Percentiles rank a stretch among this genome's conserved stretches.
Conservation (phyloP, 2,113 vertebrate species). For the Epinephelus cyanopodus region DNA sequence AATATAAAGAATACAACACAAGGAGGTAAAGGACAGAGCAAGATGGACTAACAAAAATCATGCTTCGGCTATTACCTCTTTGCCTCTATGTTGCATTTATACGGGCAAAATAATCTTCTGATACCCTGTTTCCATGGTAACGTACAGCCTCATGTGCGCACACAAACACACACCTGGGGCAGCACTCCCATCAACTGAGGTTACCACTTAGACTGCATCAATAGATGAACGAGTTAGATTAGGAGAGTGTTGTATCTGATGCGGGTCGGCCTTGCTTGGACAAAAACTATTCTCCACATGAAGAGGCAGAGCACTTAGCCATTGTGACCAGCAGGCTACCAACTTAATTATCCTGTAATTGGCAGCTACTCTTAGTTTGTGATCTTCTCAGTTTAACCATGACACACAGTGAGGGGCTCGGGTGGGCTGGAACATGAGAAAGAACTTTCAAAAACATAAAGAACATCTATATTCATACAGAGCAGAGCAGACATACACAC, state of each 20-base stretch:
- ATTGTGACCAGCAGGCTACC: neutral
- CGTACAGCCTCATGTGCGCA: neutral
- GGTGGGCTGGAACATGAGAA: neutral
- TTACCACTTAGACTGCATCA: constrained; percentile 42
- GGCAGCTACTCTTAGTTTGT: neutral
- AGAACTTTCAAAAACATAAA: neutral
- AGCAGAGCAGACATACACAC: neutral
- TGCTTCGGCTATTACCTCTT: neutral
- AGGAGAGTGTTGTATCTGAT: constrained; percentile 10
- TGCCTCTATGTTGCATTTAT: neutral
- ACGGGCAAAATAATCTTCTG: constrained; percentile 19
- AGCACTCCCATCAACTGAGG: neutral
- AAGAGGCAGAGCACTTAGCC: neutral
- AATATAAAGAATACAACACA: constrained; percentile 14
- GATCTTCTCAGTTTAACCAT: neutral
- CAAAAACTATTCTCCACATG: constrained; percentile 1
- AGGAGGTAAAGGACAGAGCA: constrained; percentile 6
- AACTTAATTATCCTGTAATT: neutral
- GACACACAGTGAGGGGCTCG: neutral
- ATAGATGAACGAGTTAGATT: constrained; percentile 43
- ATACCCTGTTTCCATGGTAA: constrained; percentile 64
- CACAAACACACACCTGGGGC: constrained; percentile 23
- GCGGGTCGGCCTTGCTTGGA: neutral
- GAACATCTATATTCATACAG: neutral
- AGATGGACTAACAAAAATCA: constrained; percentile 19